Base-by-base conservation (phyloP, 2,888 invertebrate genomes). In the Drosophila algonquin region DNA sequence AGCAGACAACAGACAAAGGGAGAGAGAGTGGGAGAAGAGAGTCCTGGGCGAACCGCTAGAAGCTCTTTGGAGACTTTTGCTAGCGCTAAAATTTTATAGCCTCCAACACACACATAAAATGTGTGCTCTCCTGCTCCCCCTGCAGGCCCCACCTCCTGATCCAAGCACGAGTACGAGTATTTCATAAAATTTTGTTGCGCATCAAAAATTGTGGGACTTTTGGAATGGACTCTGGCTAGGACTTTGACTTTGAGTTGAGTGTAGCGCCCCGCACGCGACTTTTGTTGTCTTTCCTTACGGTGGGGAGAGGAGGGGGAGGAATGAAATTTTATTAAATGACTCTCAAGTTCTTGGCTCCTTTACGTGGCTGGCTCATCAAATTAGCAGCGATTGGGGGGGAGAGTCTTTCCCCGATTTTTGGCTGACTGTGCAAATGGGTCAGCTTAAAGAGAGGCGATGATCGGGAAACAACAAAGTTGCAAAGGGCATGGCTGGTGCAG, bases 1-100 rank as follows among this genome's bases (percentile, higher is more conserved):
- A 57, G 16, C 62, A 50, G 68, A 52, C 63, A 53, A 30, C 35
- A 16, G 46, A 47, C 59, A n/a, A n/a, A 14, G 27, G 46, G 30
- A 8, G 21, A 5, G 24, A 24, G 50, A 53, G 53, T 44, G 52
- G 21, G 21, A 54, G 21, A 6, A 27, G 64, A 24, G 48, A 35
- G 69, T 59, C 70, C 68, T 5, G 60, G 44, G 45, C 57, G 76
- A 67, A 78, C 87, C 83, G 79, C 87, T 68, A 52, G 47, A 61
- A 61, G 62, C 57, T 55, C 74, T 56, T 56, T 57, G 60, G 70
- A 65, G 80, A 87, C 86, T 83, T 85, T 80, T 73, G 82, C 83
- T 86, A 76, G 77, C 76, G 79, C 81, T 90, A 80, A 89, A 90
- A 90, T 89, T 90, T 89, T 80, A 89, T 87, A 75, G 77, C 76